Base-by-base conservation (phyloP, 1,140 invertebrate species). In the Orussus abietinus region DNA sequence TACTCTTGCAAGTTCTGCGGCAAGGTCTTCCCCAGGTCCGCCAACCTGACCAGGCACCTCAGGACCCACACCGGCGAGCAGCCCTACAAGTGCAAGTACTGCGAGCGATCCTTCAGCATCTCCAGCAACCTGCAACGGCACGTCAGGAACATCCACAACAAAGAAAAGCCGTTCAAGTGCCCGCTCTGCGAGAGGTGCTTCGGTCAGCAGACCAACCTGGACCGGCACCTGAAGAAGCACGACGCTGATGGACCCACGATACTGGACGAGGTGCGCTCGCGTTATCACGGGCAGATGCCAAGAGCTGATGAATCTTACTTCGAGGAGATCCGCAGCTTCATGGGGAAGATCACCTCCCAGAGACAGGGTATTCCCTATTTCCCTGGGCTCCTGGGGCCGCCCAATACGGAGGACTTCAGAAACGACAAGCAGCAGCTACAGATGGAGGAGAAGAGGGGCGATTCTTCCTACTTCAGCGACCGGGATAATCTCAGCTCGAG, bases 131-230 rank as follows among this genome's bases (percentile, higher is more conserved):
- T 99, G 18, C 97, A 99, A 71, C 82, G 97, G 35, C 97, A 99
- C 74, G 96, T 99, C 12, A 78, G 97, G 20, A 99, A 99, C 69
- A 99, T 99, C 51, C 97, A 99, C 72, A 98, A 99, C 74, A 97
- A 96, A 68, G 90, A 93, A 66, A 87, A 90, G 47, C 90, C 90
- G 11, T 93, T 91, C 71, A 86, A 88, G 57, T 90, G 87, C 68
- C 85, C 86, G 42, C 77, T 89, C 19, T 89, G 87, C 61, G 87
- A 92, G 62, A 78, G 90, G 32, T 96, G 94, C 68, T 98, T 98
- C 68, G 96, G 96, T 0, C 96, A 99, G 71, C 96, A 98, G 72
- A 98, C 96, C 1, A 99, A 98, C 70, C 78, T 98, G 20, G 96
- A 98, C 72, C 79, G 96, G 44, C 96, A 98, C 66, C 72, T 98